Conservation (phyloP, 2,113 vertebrate genomes). For the Plestiodon gilberti region DNA sequence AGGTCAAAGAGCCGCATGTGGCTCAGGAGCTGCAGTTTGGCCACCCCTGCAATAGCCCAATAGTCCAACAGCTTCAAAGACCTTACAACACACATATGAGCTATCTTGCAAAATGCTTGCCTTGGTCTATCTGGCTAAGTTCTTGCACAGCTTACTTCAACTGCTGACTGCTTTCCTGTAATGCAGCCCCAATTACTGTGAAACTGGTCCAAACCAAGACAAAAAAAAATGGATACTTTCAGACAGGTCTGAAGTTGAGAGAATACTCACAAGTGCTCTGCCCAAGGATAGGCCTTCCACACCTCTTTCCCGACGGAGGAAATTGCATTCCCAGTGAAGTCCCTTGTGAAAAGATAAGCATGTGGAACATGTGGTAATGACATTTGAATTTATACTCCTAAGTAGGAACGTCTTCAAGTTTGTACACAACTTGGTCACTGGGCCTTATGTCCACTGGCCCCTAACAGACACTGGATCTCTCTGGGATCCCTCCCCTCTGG, state of each 20-base stretch:
- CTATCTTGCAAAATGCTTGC: no score
- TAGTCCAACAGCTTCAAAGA: no score
- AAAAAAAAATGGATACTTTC: neutral
- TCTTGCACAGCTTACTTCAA: no score
- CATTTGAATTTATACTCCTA: neutral
- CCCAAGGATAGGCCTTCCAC: conserved; percentile 61
- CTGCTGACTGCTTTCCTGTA: neutral
- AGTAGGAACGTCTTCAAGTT: neutral
- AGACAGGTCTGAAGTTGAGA: neutral
- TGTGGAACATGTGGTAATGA: neutral
- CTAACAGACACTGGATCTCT: neutral
- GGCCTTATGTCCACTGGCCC: no score
- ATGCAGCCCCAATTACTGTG: neutral
- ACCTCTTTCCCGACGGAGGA: conserved; percentile 23
- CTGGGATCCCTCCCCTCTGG: no score
- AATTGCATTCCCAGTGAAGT: conserved; percentile 68
- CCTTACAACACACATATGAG: no score
- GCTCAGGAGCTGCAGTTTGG: no score
- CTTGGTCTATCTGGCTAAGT: no score
- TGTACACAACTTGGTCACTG: neutral
- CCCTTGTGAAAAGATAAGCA: conserved; percentile 52
- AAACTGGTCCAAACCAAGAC: neutral
- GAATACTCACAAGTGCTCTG: conserved; percentile 68
- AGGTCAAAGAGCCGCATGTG: no score
- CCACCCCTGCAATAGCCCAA: neutral